phyloP scores from a whole-genome alignment of 2,113 vertebrate species.

The Callipepla californica region DNA sequence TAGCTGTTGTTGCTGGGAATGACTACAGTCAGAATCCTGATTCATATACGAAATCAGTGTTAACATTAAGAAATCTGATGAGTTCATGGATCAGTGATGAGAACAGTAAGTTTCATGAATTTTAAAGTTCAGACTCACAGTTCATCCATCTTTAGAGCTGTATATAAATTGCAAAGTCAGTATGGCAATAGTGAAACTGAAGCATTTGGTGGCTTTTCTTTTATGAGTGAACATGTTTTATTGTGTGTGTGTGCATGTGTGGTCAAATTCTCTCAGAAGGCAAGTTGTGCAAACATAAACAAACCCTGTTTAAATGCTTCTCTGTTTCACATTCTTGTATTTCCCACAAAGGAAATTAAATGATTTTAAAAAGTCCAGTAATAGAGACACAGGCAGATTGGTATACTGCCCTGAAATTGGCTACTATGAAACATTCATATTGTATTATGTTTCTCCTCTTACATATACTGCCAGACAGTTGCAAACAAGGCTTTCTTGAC shows the following conservation, averaged over 20 bases:
- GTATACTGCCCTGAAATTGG: background rate
- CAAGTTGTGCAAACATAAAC: background rate
- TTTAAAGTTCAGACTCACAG: background rate
- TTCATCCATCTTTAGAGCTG: background rate
- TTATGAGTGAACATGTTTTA: background rate
- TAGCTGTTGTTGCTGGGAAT: background rate
- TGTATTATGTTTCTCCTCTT: background rate
- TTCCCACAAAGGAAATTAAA: background rate
- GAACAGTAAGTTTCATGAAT: background rate
- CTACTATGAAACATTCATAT: accelerated
- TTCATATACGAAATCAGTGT: background rate
- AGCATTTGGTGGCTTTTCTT: background rate
- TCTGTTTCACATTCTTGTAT: background rate
- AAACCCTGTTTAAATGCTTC: accelerated
- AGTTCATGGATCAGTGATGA: background rate
- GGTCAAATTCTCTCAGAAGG: background rate
- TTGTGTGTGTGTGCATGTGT: background rate
- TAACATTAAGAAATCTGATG: background rate
- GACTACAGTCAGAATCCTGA: background rate
- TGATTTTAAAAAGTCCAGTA: background rate
- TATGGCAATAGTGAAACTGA: background rate
- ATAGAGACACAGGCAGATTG: accelerated
- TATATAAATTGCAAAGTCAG: background rate
- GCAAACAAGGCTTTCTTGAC: background rate
- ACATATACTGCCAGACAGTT: background rate